These are phyloP conservation scores for Petrolisthes cinctipes DNA, from an alignment of 2,888 invertebrate genomes.

Conservation along the genomic window DNA sequence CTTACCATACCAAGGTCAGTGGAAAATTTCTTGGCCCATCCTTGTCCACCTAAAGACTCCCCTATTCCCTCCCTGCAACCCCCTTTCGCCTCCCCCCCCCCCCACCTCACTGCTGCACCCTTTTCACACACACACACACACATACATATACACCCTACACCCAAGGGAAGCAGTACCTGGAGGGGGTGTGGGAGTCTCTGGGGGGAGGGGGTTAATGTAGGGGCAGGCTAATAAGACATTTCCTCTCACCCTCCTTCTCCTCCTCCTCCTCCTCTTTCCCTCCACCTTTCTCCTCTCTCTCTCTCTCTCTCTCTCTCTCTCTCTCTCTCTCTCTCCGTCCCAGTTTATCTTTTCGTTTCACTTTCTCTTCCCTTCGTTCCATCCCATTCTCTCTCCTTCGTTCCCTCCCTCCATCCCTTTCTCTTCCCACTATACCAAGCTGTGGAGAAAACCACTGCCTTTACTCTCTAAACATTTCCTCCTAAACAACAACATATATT, in stretches of 20 bases:
- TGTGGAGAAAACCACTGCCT: not conserved
- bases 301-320: not conserved
- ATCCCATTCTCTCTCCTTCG: not conserved
- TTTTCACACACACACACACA: not conserved
- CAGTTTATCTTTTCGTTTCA: not conserved
- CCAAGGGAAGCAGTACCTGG: not conserved
- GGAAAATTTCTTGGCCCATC: not conserved
- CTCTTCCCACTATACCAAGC: not conserved
- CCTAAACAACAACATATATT: no score
- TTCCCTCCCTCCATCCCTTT: not conserved
- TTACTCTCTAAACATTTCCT: no score
- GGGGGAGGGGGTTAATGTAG: slow-evolving; percentile 4
- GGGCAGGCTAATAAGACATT: slow-evolving; percentile 18
- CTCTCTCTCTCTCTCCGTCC: not conserved
- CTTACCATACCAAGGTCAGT: not conserved
- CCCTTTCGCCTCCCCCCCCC: not conserved
- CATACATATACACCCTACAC: not conserved
- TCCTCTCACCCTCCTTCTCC: slow-evolving; percentile 1
- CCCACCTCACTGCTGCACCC: not conserved
- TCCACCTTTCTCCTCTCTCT: not conserved
- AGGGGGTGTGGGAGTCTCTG: not conserved
- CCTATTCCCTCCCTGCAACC: not conserved
- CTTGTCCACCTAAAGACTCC: no score
- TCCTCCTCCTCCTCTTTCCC: not conserved
- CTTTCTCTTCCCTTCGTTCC: not conserved